These are phyloP conservation scores for Heliconius hewitsoni DNA, from an alignment of 1,140 invertebrate species.

Conservation along the genomic window DNA sequence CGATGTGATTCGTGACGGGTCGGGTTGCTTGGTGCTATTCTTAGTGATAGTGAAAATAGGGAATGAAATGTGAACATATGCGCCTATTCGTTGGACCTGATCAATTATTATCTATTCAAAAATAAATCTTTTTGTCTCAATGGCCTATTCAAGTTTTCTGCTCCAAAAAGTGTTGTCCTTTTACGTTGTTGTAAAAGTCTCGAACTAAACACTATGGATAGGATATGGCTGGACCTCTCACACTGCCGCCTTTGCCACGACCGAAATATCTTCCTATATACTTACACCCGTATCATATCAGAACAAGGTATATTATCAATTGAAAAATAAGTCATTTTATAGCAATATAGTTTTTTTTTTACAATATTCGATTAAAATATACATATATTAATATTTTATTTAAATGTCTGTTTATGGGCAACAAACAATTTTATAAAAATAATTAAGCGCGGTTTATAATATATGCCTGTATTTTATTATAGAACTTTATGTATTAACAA, in stretches of 20 bases:
- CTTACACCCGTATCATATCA: conserved; percentile 67
- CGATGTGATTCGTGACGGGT: not conserved
- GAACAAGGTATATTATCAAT: conserved; percentile 58
- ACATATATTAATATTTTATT: too few species aligned
- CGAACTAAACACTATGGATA: conserved; percentile 60
- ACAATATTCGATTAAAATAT: too few species aligned
- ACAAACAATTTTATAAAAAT: too few species aligned
- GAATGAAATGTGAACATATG: too few species aligned
- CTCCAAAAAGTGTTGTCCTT: not conserved
- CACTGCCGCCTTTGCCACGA: conserved; percentile 64
- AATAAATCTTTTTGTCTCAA: not conserved
- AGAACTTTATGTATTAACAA: too few species aligned
- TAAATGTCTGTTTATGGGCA: too few species aligned
- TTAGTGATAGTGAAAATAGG: not conserved
- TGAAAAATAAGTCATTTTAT: not conserved
- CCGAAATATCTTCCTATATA: conserved; percentile 58
- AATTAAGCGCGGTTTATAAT: too few species aligned
- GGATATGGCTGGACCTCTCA: conserved; percentile 65
- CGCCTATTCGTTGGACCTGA: not conserved
- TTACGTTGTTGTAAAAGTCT: not conserved
- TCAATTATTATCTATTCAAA: not conserved
- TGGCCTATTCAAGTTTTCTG: not conserved
- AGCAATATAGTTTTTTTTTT: too few species aligned
- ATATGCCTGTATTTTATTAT: conserved; percentile 11
- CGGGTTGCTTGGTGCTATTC: not conserved